Base-by-base conservation (phyloP, 1,140 invertebrate species). In the Metopolophium dirhodum region DNA sequence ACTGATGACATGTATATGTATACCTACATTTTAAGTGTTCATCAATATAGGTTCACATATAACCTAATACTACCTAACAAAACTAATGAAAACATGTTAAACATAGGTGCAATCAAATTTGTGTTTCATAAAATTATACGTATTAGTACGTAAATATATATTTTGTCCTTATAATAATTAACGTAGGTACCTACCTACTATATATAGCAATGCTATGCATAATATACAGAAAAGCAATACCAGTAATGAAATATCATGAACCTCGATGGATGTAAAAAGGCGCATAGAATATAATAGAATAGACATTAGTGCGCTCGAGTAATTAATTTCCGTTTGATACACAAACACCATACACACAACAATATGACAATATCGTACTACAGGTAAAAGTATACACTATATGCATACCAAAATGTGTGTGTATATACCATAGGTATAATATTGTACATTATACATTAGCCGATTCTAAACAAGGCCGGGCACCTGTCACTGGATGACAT, bases 401-500 rank as follows among this genome's bases (percentile, higher is more conserved):
- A 26, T 41, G 83, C 83, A 45, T 37, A 83, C 37, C 82, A 23
- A 83, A 7, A 8, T 23, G 18, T 83, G 11, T n/a, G 22, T 22
- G 37, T 85, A 23, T 85, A 30, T 30, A 4, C 61, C 20, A 26
- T 61, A 30, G 0, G 61, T n/a, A 82, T 82, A 82, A 8, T 7
- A 1, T 20, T n/a, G 61, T n/a, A 26, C 3, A 87, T 87, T 7
- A 30, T 87, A 26, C 51, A 89, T 89, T 89, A 89, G n/a, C 11
- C 51, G 51, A 41, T 57, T 57, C 88, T 68, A 37, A 47, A 87
- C 85, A 23, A 77, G 77, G 47, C 49, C 23, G n/a, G 49, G 91
- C 47, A 92, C 91, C 77, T 92, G 91, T 93, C 92, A 93, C 83
- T 37, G 51, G 14, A 41, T 93, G 57, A 86, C 37, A 87, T 93